Evolutionary conservation across 2,888 invertebrate species (phyloP), one percentile per base, ranked within the genome.

Genomic region (Schizotus pectinicornis): DNA sequence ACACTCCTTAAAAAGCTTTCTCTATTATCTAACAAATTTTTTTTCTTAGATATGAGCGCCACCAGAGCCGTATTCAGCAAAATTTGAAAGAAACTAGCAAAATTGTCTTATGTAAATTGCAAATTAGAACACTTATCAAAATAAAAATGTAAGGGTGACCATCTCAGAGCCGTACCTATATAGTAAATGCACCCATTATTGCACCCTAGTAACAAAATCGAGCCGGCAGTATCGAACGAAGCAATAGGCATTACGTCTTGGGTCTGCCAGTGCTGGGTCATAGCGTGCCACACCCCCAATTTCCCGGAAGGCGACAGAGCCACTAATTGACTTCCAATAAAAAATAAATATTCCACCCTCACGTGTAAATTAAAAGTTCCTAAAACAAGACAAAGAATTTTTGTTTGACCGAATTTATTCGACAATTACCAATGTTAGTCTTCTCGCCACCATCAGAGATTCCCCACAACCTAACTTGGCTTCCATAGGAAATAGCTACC

Each of bases 211-310:
- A 98, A 81, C 1, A 99, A 83, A 77, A 98, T 97, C 0, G 95
- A 96, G 0, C 98, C 98, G 13, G 98, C 98, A 0, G 96, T 97
- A 79, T 98, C 98, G 76, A 95, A 95, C 0, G 97, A 96, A 6
- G 95, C 89, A 55, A 98, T 94, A 1, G 96, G 94, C 11, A 95
- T 92, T 8, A 98, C 92, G 79, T 98, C 97, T 77, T 97, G 96
- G 37, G 95, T 91, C 83, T 98, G 98, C 96, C 98, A 98, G 80
- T 98, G 96, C 73, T 97, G 96, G 0, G 97, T 96, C 90, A 97
- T 97, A 0, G 97, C 94, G 80, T 98, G 98, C 98, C 98, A 98
- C n/a, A 98, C 98, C 1, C 98, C 98, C 13, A 98, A 93, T 81
- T 97, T 97, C 3, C 95, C 95, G 6, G 89, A 88, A 1, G 91